Evolutionary conservation across 2,888 invertebrate species (phyloP).

Genomic region (Galerucella nymphaeae): DNA sequence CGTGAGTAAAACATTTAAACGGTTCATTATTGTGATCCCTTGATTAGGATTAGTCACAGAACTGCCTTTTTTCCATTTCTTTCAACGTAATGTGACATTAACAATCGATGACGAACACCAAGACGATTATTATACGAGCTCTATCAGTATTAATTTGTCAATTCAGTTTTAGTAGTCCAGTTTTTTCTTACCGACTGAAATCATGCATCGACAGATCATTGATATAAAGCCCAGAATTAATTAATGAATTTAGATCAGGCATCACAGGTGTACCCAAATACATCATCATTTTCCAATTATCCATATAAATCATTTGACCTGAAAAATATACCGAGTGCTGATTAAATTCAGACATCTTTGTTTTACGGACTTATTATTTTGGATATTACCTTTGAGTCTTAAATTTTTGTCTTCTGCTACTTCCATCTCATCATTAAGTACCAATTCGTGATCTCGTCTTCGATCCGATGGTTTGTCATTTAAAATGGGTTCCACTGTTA

Average conservation of each 20-base stretch:
- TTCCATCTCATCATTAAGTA: slow-evolving; percentile 74
- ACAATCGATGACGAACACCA: too few relatives aligned
- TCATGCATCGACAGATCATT: slow-evolving; percentile 99
- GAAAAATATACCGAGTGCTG: slow-evolving; percentile 34
- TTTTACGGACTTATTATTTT: not conserved
- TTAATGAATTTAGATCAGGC: slow-evolving; percentile 92
- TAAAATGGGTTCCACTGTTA: slow-evolving; percentile 89
- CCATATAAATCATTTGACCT: slow-evolving; percentile 99
- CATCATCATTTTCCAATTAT: slow-evolving; percentile 98
- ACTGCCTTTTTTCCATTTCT: too few relatives aligned
- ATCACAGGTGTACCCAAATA: slow-evolving; percentile 96
- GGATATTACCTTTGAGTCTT: slow-evolving; percentile 77
- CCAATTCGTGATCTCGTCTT: slow-evolving; percentile 67
- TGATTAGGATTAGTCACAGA: too few relatives aligned
- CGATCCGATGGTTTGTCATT: slow-evolving; percentile 69
- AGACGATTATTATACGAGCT: too few relatives aligned
- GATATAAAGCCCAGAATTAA: slow-evolving; percentile 93
- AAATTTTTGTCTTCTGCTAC: slow-evolving; percentile 79
- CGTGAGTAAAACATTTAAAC: too few relatives aligned
- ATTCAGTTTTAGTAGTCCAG: too few relatives aligned
- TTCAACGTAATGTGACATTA: too few relatives aligned
- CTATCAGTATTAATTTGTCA: too few relatives aligned
- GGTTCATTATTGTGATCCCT: too few relatives aligned
- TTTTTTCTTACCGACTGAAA: slow-evolving; percentile 83
- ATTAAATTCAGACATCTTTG: not conserved